phyloP scores from a whole-genome alignment of 1,140 invertebrate genomes.

The Heterodera schachtii region DNA sequence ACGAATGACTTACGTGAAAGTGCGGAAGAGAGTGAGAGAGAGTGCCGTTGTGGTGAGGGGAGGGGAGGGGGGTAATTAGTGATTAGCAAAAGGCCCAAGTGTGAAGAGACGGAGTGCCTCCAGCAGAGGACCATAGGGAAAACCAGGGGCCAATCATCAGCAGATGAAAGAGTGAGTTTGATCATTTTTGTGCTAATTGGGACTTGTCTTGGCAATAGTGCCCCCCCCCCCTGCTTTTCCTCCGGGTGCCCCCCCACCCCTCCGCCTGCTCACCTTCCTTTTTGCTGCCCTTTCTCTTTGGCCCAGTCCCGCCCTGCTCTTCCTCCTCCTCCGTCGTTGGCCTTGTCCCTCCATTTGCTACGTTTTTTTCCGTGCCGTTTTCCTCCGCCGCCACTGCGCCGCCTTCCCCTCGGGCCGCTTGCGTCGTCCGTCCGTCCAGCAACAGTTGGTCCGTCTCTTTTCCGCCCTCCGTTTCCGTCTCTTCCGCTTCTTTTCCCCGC shows the following conservation, averaged over 20 bases:
- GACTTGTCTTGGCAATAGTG: no score
- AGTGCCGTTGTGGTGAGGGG: background rate
- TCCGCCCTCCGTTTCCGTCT: slow-evolving; percentile 31
- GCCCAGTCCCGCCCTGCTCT: background rate
- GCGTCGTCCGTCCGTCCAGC: slow-evolving; percentile 7
- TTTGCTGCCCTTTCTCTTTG: slow-evolving; percentile 53
- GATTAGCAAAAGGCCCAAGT: no score
- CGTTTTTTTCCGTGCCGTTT: slow-evolving; percentile 38
- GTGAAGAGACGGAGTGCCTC: background rate
- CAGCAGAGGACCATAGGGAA: background rate
- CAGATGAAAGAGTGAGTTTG: no score
- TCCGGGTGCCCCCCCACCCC: no score
- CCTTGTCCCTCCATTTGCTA: slow-evolving; percentile 29
- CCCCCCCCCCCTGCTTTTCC: no score
- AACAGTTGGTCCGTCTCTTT: slow-evolving; percentile 49
- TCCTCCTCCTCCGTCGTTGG: slow-evolving; percentile 25
- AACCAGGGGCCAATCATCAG: no score
- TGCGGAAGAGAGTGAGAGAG: background rate
- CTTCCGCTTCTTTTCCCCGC: slow-evolving; percentile 6
- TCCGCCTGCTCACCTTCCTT: slow-evolving; percentile 56
- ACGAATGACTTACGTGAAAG: background rate
- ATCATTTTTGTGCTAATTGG: no score
- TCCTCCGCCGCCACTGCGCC: slow-evolving; percentile 19
- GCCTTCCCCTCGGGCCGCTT: background rate
- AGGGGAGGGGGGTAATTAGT: background rate